Conservation (phyloP, 2,888 invertebrate species). For the Nebria brevicollis region DNA sequence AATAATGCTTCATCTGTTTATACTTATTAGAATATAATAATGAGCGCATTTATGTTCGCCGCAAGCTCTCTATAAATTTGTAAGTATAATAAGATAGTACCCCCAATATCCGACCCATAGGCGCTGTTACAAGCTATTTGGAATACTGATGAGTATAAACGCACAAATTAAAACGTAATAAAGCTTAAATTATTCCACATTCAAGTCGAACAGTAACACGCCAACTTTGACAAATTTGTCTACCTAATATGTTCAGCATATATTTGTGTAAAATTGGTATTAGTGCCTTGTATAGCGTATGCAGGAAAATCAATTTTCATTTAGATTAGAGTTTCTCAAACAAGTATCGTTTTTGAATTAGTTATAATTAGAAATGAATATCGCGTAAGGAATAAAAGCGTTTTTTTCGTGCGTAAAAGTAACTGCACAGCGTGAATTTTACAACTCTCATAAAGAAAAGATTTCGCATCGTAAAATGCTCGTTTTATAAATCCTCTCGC, state of each 20-base stretch:
- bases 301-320: too few relatives aligned
- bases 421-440: conserved; percentile 4
- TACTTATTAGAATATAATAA: conserved; percentile 39
- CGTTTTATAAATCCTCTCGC: conserved; percentile 35
- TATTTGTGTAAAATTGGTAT: too few relatives aligned
- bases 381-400: too few relatives aligned
- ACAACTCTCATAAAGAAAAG: conserved; percentile 36
- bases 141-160: conserved; percentile 42
- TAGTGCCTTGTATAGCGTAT: too few relatives aligned
- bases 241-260: not conserved
- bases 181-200: conserved; percentile 21
- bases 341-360: too few relatives aligned
- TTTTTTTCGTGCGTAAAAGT: too few relatives aligned
- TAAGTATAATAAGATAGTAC: conserved; percentile 36
- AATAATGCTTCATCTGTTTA: conserved; percentile 19
- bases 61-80: conserved; percentile 23
- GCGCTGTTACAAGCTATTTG: conserved; percentile 22
- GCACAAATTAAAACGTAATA: conserved; percentile 39
- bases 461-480: conserved; percentile 34
- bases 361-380: too few relatives aligned
- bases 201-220: conserved; percentile 25
- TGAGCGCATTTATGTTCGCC: conserved; percentile 22
- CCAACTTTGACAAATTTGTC: conserved; percentile 22
- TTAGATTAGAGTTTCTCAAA: too few relatives aligned
- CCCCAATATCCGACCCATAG: conserved; percentile 18